Evolutionary conservation across 2,113 vertebrate genomes (phyloP).

Genomic region (Pleuronectes platessa): DNA sequence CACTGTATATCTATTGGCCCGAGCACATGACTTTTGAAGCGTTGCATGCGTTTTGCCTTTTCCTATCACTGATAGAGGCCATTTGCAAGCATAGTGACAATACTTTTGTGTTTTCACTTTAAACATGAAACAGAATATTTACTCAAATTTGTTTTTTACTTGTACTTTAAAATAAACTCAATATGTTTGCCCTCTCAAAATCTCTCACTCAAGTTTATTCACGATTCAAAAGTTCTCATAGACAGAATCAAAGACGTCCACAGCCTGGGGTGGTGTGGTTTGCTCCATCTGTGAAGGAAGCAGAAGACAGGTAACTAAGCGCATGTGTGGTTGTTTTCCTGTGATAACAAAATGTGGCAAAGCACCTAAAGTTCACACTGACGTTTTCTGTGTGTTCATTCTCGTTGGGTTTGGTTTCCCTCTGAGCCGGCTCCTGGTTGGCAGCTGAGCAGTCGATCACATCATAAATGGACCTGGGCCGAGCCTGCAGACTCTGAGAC

Average conservation of each 20-base stretch:
- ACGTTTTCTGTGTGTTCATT: constrained; percentile 40
- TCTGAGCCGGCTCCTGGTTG: not conserved
- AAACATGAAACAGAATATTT: too few species aligned
- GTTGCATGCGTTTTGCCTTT: too few species aligned
- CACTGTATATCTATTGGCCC: too few species aligned
- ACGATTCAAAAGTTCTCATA: constrained; percentile 79
- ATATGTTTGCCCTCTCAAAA: too few species aligned
- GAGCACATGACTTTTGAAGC: too few species aligned
- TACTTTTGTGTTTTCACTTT: not conserved
- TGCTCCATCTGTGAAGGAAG: constrained; percentile 57
- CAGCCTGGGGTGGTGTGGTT: constrained; percentile 30
- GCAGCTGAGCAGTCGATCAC: constrained; percentile 62
- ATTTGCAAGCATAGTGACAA: too few species aligned
- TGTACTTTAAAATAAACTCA: too few species aligned
- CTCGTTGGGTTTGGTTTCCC: constrained; percentile 23
- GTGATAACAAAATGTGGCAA: not conserved
- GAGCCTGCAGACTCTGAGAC: constrained; percentile 71
- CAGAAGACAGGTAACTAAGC: constrained; percentile 14
- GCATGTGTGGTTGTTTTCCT: not conserved
- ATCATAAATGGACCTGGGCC: constrained; percentile 77
- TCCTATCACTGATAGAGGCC: not conserved
- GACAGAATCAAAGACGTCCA: constrained; percentile 72
- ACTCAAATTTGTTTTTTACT: too few species aligned
- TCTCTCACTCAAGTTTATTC: not conserved
- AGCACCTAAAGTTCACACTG: constrained; percentile 9